Evolutionary conservation across 2,888 invertebrate genomes (phyloP).

Genomic region (Drosophila neotestacea): DNA sequence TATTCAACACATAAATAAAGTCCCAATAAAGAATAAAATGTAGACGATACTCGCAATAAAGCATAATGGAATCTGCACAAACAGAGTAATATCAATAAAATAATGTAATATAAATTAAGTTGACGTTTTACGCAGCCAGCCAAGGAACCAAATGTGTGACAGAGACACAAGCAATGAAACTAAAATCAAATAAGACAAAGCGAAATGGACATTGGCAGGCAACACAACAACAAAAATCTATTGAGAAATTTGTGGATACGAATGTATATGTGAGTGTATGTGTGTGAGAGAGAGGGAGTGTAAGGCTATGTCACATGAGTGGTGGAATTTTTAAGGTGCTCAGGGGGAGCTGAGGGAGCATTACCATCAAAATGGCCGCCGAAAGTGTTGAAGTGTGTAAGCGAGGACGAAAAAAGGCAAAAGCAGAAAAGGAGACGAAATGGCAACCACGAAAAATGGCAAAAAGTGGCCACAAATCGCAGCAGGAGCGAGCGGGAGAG

Average conservation of each 20-base stretch:
- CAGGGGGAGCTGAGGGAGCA: conserved; percentile 46
- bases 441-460: background rate
- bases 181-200: conserved; percentile 46
- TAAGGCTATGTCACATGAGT: conserved; percentile 49
- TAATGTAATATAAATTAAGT: conserved; percentile 73
- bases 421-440: background rate
- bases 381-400: conserved; percentile 73
- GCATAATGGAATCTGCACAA: conserved; percentile 66
- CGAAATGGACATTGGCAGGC: conserved; percentile 32
- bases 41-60: conserved; percentile 39
- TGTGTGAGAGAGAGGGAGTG: background rate
- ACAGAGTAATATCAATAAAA: conserved; percentile 71
- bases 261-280: conserved; percentile 8
- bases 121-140: conserved; percentile 25
- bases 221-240: conserved; percentile 49
- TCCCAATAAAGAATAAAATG: conserved; percentile 38
- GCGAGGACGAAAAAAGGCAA: conserved; percentile 24
- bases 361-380: conserved; percentile 77
- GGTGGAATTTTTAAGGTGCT: conserved; percentile 73
- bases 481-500: conserved; percentile 12
- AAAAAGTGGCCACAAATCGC: conserved; percentile 36
- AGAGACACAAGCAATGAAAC: conserved; percentile 32
- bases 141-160: conserved; percentile 9
- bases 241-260: conserved; percentile 50
- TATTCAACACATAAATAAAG: conserved; percentile 38